Evolutionary conservation across 1,140 invertebrate genomes (phyloP), one percentile per base, ranked within the genome.

Genomic region (Drosophila pandora): DNA sequence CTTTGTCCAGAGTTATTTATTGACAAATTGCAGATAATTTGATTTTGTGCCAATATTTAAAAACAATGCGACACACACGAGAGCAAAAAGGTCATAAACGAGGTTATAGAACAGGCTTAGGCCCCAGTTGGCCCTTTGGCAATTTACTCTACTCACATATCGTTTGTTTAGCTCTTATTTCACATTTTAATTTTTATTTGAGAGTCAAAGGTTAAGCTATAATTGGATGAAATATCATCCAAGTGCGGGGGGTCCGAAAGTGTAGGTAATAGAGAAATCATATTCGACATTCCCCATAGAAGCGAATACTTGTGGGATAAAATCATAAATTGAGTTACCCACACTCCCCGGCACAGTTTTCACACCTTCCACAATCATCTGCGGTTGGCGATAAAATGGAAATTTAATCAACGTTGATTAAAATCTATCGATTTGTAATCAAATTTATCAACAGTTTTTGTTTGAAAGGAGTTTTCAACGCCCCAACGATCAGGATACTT

Each of bases 11-110:
- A 83, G 71, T 88, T 83, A 87, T 87, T 87, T 87, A 87, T 87
- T 87, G 83, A 88, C 83, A 87, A 88, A 88, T 87, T 76, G 83
- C 83, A 57, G 83, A 88, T 87, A 87, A 87, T 87, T 87, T 87
- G 83, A 87, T 87, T 88, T 87, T 79, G 67, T 76, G 83, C 75
- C 83, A 87, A 87, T 87, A 87, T 87, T 83, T 76, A 79, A 85
- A 83, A 87, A 87, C 83, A 87, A 71, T 67, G 59, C 59, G 17
- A 30, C 48, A 50, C 60, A 61, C 39, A 76, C 56, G 45, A 34
- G 69, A 37, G 41, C n/a, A 55, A 43, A 63, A 43, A 58, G 58
- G 62, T 37, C 49, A 45, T 13, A 21, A 39, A 23, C 32, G 43
- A 17, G 17, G 37, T 32, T 8, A 37, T 3, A 10, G 9, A 8